Evolutionary conservation across 2,888 invertebrate genomes (phyloP).

Genomic region (Muschampia plurimacula): DNA sequence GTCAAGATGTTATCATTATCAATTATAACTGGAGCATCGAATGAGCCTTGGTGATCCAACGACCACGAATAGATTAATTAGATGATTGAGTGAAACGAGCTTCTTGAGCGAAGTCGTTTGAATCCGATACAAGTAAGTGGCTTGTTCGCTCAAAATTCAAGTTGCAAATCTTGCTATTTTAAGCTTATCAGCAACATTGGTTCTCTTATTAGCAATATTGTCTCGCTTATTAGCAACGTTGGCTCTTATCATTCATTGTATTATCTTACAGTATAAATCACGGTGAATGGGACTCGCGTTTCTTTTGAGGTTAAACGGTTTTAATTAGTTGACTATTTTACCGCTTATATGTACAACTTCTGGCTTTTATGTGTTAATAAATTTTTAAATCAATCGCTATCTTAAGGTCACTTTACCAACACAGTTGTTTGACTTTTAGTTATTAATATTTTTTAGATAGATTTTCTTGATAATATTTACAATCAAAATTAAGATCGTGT

Average conservation of each 20-base stretch:
- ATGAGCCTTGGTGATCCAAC: slow-evolving; percentile 12
- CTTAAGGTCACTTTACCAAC: too few species aligned
- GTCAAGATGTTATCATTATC: slow-evolving; percentile 25
- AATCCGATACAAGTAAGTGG: background rate
- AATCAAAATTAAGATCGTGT: too few species aligned
- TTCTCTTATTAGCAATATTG: too few species aligned
- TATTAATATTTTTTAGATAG: too few species aligned
- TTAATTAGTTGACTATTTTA: background rate
- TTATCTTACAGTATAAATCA: background rate
- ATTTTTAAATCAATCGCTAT: too few species aligned
- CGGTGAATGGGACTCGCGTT: background rate
- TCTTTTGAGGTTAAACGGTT: background rate
- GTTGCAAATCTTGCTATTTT: slow-evolving; percentile 4
- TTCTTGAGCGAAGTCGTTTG: background rate
- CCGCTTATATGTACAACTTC: background rate
- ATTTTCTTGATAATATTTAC: too few species aligned
- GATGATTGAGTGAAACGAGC: background rate
- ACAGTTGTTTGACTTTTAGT: too few species aligned
- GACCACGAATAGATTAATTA: background rate
- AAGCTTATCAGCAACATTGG: background rate
- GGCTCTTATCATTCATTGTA: background rate
- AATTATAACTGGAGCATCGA: slow-evolving; percentile 19
- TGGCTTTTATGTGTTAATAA: too few species aligned
- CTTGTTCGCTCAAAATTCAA: slow-evolving; percentile 1
- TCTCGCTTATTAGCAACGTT: too few species aligned